phyloP scores from a whole-genome alignment of 2,113 vertebrate species.

The Camelus bactrianus region DNA sequence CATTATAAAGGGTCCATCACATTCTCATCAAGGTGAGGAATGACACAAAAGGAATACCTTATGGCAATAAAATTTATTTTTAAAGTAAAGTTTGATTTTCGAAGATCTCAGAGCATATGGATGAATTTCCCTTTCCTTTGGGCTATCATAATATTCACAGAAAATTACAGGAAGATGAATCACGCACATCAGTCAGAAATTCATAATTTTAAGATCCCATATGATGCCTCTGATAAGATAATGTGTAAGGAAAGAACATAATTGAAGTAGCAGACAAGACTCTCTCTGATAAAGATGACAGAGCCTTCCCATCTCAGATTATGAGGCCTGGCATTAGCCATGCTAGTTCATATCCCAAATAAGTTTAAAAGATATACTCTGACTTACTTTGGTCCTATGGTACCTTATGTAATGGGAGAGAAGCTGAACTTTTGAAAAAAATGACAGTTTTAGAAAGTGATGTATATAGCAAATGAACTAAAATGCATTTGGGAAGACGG shows the following conservation, averaged over 20 bases:
- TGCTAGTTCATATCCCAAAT: not conserved
- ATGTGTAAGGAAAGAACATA: conserved; percentile 81
- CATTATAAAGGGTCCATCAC: conserved; percentile 81
- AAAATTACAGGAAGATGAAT: conserved; percentile 85
- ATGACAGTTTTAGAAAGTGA: not conserved
- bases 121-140: conserved; percentile 85
- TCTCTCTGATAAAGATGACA: conserved; percentile 82
- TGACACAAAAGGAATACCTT: conserved; percentile 80
- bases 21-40: conserved; percentile 81
- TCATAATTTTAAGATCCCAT: conserved; percentile 84
- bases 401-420: not conserved
- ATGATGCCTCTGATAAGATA: conserved; percentile 83
- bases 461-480: fast-evolving
- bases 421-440: not conserved
- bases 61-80: conserved; percentile 84
- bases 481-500: not conserved
- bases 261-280: conserved; percentile 82
- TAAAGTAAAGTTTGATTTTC: conserved; percentile 85
- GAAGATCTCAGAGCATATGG: conserved; percentile 81
- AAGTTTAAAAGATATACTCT: not conserved
- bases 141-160: conserved; percentile 86
- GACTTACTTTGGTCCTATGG: not conserved
- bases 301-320: conserved; percentile 51
- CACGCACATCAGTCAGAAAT: conserved; percentile 86
- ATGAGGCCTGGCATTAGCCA: not conserved